Conservation (phyloP, 1,140 invertebrate genomes). For the Habropoda laboriosa region DNA sequence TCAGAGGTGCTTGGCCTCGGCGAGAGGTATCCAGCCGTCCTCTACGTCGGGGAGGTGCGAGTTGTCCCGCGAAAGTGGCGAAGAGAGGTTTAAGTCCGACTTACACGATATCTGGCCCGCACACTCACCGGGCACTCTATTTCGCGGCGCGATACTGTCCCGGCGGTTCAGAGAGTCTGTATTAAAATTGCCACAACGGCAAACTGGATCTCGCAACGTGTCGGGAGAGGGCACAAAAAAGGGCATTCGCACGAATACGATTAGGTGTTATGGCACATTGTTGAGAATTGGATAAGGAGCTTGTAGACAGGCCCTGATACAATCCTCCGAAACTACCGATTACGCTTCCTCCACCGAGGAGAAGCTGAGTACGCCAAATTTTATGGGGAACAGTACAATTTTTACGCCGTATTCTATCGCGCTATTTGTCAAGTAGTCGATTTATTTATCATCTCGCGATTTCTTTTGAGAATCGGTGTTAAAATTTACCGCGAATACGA, state of each 20-base stretch:
- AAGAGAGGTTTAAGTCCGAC: conserved; percentile 75
- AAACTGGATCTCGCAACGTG: conserved; percentile 50
- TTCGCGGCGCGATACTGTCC: conserved; percentile 68
- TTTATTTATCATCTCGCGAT: too few species aligned
- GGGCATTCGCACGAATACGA: conserved; percentile 9
- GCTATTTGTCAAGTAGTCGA: too few species aligned
- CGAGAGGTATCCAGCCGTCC: conserved; percentile 21
- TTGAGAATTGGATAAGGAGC: conserved; percentile 35
- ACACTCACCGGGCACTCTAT: conserved; percentile 74
- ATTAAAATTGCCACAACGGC: conserved; percentile 77
- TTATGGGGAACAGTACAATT: not conserved
- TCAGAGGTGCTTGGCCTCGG: not conserved
- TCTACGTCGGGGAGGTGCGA: not conserved
- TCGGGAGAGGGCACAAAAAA: conserved; percentile 19
- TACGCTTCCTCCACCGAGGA: not conserved
- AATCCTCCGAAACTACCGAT: conserved; percentile 12
- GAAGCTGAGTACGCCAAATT: too few species aligned
- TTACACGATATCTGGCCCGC: conserved; percentile 79
- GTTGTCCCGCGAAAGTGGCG: conserved; percentile 60
- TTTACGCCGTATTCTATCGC: too few species aligned
- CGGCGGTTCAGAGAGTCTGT: conserved; percentile 53
- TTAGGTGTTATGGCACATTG: conserved; percentile 56
- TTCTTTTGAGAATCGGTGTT: too few species aligned
- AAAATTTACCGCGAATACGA: too few species aligned
- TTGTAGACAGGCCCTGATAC: conserved; percentile 18